These are phyloP conservation scores for Suillia variegata DNA, from an alignment of 2,888 invertebrate species.

Conservation along the genomic window DNA sequence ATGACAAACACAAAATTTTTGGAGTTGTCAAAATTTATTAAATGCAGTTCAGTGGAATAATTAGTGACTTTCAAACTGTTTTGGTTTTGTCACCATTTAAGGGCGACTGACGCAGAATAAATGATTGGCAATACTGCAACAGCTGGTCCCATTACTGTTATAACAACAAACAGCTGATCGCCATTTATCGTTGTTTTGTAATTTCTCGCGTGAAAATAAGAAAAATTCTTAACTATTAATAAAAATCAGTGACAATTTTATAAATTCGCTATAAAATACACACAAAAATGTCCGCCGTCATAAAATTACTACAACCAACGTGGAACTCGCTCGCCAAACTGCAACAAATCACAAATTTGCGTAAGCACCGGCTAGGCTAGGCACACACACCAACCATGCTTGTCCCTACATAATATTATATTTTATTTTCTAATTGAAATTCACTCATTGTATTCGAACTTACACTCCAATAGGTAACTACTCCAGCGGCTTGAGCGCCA, in stretches of 20 bases:
- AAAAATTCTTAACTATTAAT: too few species aligned
- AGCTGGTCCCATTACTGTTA: too few species aligned
- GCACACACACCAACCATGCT: not conserved
- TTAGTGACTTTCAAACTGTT: conserved; percentile 13
- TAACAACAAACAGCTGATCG: not conserved
- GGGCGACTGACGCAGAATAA: too few species aligned
- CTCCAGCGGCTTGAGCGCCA: conserved; percentile 50
- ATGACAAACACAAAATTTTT: conserved; percentile 22
- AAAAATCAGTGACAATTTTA: too few species aligned
- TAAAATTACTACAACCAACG: conserved; percentile 34
- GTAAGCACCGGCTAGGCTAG: not conserved
- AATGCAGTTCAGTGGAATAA: conserved; percentile 20
- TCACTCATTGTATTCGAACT: too few species aligned
- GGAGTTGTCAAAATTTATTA: not conserved
- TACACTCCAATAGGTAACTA: conserved; percentile 23
- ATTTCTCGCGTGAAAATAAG: not conserved
- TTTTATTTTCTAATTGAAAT: too few species aligned
- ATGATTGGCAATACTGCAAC: too few species aligned
- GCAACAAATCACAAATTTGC: conserved; percentile 30
- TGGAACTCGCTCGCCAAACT: conserved; percentile 31
- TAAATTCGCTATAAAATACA: too few species aligned
- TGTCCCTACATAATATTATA: too few species aligned
- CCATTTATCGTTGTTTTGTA: not conserved
- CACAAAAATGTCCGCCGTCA: conserved; percentile 36
- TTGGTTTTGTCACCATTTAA: too few species aligned